Evolutionary conservation across 2,888 invertebrate species (phyloP), one percentile per base, ranked within the genome.

Genomic region (Craniophora ligustri): DNA sequence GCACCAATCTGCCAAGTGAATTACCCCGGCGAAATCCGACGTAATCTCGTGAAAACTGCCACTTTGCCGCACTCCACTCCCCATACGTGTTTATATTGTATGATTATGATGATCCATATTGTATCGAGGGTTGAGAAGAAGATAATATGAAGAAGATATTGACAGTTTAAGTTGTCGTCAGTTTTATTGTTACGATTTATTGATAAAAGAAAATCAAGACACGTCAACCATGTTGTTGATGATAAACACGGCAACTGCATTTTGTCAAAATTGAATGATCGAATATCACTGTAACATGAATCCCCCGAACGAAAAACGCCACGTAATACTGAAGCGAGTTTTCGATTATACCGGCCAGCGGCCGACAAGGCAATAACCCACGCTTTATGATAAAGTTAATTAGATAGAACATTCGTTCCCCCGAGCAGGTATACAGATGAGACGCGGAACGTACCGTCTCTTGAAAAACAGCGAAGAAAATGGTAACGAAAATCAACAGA

Each of bases 381-480:
- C 79, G 82, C 83, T 89, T 91, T 92, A 92, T 91, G 87, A 91
- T 91, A 88, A 90, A 91, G 87, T 90, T 92, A 92, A 92, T 92
- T 91, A 91, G 89, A 86, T 88, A 84, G 83, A 88, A 88, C 90
- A 91, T 91, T 91, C 83, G 84, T 86, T 91, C 91, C 89, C 91
- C 63, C 76, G 89, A 89, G 91, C 88, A 75, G 73, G 81, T 82
- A 84, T 79, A 87, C 86, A 86, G 87, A 88, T 88, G 85, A 88
- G 88, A 81, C 77, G 81, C 49, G 54, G 66, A 57, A 63, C 72
- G 60, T 45, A 54, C 64, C 59, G 72, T 66, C 75, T 75, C 63
- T 76, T 79, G 76, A 79, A 79, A 84, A 79, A 81, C n/a, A 61
- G 72, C 70, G 70, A 82, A 82, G 79, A 78, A 85, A 87, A 81